A percentile compares a stretch with the other conserved stretches of the same genome.
Evolutionary conservation across 1,140 invertebrate genomes (phyloP).

Genomic region (Calycopis cecrops): DNA sequence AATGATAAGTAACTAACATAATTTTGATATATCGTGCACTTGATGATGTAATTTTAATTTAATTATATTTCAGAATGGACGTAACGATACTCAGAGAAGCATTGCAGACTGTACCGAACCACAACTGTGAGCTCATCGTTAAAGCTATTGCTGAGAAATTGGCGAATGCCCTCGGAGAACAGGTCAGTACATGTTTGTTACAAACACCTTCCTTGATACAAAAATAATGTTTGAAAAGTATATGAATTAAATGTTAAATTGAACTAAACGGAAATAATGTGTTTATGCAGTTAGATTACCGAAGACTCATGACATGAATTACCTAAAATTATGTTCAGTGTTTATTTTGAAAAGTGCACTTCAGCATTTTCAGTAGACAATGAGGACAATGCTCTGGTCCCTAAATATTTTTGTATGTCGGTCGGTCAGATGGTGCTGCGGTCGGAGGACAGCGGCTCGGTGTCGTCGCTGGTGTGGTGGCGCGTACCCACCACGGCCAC

Average conservation of each 20-base stretch:
- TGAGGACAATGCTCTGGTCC: too few relatives aligned
- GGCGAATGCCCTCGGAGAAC: constrained; percentile 82
- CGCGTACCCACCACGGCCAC: constrained; percentile 58
- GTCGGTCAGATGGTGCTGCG: constrained; percentile 47
- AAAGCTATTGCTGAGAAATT: constrained; percentile 83
- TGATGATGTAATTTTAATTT: constrained; percentile 17
- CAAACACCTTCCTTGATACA: constrained; percentile 6
- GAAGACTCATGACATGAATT: too few relatives aligned
- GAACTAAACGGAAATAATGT: too few relatives aligned
- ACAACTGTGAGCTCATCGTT: constrained; percentile 66
- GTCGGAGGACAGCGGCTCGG: constrained; percentile 51
- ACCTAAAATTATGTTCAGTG: too few relatives aligned
- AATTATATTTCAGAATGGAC: constrained; percentile 48
- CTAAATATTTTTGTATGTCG: too few relatives aligned
- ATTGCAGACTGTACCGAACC: constrained; percentile 61
- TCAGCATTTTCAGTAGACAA: too few relatives aligned
- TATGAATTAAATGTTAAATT: too few relatives aligned
- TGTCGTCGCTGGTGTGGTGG: constrained; percentile 63
- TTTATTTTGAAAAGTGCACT: too few relatives aligned
- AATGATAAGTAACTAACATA: not conserved
- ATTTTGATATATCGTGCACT: not conserved
- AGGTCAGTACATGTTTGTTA: constrained; percentile 37
- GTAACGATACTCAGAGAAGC: constrained; percentile 69
- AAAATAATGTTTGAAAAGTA: constrained; percentile 10
- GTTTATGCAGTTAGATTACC: too few relatives aligned